phyloP scores from a whole-genome alignment of 2,888 invertebrate genomes.

The Crepidodera aurea region DNA sequence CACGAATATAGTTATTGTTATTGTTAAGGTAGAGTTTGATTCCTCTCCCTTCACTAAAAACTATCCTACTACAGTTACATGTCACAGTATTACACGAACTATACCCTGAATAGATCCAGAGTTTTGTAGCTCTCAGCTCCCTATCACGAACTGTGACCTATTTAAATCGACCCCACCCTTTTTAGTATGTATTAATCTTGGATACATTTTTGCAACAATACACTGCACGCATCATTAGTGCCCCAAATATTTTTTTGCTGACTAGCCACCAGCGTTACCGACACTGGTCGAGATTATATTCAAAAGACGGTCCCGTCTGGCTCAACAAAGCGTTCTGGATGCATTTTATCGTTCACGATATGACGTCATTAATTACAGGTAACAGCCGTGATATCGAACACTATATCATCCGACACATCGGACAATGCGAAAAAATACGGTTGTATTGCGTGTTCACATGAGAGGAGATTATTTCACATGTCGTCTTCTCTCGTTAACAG shows the following conservation, averaged over 20 bases:
- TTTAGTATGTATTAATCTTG: too few species aligned
- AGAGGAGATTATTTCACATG: constrained; percentile 45
- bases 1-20: too few species aligned
- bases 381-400: constrained; percentile 56
- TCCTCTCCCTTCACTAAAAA: too few species aligned
- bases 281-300: constrained; percentile 37
- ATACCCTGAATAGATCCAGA: too few species aligned
- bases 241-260: constrained; percentile 16
- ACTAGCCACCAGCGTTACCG: constrained; percentile 35
- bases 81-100: too few species aligned
- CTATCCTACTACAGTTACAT: too few species aligned
- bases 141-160: too few species aligned
- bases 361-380: constrained; percentile 61
- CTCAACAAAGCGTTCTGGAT: constrained; percentile 58
- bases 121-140: too few species aligned
- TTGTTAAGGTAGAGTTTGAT: too few species aligned
- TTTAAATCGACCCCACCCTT: too few species aligned
- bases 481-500: constrained; percentile 39
- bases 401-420: constrained; percentile 52
- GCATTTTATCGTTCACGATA: constrained; percentile 58
- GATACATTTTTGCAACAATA: too few species aligned
- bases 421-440: constrained; percentile 55
- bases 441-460: constrained; percentile 48
- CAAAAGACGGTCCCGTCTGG: constrained; percentile 50
- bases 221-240: neutral